Conservation (phyloP, 2,113 vertebrate genomes). For the Bos javanicus region DNA sequence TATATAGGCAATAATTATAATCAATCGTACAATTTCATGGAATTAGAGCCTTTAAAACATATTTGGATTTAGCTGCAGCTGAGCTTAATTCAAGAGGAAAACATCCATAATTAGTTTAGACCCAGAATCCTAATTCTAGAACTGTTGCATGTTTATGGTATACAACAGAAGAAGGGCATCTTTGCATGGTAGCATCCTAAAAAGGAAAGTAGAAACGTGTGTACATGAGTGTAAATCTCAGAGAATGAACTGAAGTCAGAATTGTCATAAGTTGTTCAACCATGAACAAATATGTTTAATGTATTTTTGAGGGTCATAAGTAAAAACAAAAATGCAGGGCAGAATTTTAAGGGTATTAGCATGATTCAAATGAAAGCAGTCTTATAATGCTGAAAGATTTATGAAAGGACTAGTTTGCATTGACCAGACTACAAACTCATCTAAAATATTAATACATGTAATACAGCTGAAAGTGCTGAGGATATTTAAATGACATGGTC, state of each 20-base stretch:
- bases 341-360: constrained; percentile 40
- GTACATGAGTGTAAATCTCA: background rate
- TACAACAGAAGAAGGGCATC: background rate
- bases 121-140: background rate
- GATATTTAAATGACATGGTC: constrained; percentile 45
- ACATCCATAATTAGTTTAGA: constrained; percentile 2
- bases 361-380: constrained; percentile 48
- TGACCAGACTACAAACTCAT: background rate
- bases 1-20: background rate
- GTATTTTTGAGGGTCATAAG: background rate
- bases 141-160: background rate
- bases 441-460: constrained; percentile 54
- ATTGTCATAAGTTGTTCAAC: background rate
- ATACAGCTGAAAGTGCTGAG: background rate
- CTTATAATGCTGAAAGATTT: constrained; percentile 46
- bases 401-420: constrained; percentile 23
- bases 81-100: constrained; percentile 9
- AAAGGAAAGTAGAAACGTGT: background rate
- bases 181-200: background rate
- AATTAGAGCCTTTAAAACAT: background rate
- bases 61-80: background rate
- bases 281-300: background rate
- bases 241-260: background rate
- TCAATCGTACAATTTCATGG: background rate
- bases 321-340: constrained; percentile 7